Conservation (phyloP, 2,888 invertebrate genomes). For the Philereme vetulata region DNA sequence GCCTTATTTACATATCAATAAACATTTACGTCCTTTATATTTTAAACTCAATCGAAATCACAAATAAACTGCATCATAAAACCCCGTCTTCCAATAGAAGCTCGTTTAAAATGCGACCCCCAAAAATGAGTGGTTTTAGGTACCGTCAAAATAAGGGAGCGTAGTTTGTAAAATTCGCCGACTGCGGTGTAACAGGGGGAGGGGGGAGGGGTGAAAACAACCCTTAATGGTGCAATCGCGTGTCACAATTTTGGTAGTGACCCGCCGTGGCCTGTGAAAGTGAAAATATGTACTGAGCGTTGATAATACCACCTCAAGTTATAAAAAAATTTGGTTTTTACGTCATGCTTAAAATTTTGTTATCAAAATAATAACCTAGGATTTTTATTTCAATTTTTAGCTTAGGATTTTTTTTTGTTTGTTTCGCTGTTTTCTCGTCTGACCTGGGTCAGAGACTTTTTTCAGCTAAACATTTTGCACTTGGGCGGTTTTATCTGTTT, state of each 20-base stretch:
- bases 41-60: conserved; percentile 48
- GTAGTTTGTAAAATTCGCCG: conserved; percentile 81
- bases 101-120: conserved; percentile 60
- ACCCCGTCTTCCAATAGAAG: conserved; percentile 56
- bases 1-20: background rate
- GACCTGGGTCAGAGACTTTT: too few relatives aligned
- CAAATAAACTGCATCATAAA: conserved; percentile 63
- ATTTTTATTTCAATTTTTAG: too few relatives aligned
- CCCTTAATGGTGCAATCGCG: conserved; percentile 83
- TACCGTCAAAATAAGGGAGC: conserved; percentile 67
- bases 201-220: conserved; percentile 62
- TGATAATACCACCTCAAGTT: conserved; percentile 45
- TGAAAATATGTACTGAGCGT: conserved; percentile 75
- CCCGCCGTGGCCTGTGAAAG: conserved; percentile 78
- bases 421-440: too few relatives aligned
- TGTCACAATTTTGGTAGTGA: conserved; percentile 83
- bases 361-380: too few relatives aligned
- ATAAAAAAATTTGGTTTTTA: too few relatives aligned
- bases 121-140: conserved; percentile 46
- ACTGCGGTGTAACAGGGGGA: conserved; percentile 50
- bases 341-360: too few relatives aligned
- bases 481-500: too few relatives aligned
- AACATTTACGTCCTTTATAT: conserved; percentile 31
- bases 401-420: too few relatives aligned
- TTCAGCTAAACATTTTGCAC: too few relatives aligned